Conservation (phyloP, 2,888 invertebrate genomes). For the Rhamnusium bicolor region DNA sequence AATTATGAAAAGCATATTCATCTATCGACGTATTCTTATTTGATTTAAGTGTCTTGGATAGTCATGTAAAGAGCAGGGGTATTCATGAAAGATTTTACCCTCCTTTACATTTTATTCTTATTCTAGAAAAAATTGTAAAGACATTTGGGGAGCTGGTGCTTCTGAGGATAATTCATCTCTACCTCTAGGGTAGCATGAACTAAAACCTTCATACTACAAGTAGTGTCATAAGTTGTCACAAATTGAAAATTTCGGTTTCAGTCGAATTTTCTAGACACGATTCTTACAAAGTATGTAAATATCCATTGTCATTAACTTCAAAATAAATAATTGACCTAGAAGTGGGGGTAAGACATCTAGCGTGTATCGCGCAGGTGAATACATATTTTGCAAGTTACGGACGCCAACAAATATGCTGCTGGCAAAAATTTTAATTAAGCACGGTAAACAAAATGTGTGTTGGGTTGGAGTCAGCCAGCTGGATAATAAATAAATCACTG, state of each 20-base stretch:
- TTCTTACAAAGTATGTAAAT: not conserved
- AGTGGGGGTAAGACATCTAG: not conserved
- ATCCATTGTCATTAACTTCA: not conserved
- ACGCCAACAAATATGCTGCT: not conserved
- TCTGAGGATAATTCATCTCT: too few species aligned
- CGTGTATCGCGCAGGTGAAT: not conserved
- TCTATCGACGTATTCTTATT: too few species aligned
- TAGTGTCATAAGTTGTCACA: not conserved
- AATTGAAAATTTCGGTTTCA: not conserved
- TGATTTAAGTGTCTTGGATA: too few species aligned
- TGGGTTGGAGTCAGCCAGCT: not conserved
- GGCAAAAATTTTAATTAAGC: constrained; percentile 11
- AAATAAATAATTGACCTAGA: constrained; percentile 1
- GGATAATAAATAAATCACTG: constrained; percentile 1
- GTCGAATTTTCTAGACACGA: not conserved
- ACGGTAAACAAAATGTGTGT: constrained; percentile 1
- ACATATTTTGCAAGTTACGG: not conserved
- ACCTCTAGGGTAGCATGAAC: too few species aligned
- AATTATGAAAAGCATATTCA: too few species aligned
- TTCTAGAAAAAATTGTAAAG: too few species aligned
- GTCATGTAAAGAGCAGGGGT: too few species aligned
- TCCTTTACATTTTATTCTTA: too few species aligned
- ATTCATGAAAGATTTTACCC: too few species aligned
- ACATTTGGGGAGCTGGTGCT: too few species aligned
- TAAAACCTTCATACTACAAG: not conserved